These are phyloP conservation scores for Polyommatus icarus DNA, from an alignment of 2,888 invertebrate species.

Conservation along the genomic window DNA sequence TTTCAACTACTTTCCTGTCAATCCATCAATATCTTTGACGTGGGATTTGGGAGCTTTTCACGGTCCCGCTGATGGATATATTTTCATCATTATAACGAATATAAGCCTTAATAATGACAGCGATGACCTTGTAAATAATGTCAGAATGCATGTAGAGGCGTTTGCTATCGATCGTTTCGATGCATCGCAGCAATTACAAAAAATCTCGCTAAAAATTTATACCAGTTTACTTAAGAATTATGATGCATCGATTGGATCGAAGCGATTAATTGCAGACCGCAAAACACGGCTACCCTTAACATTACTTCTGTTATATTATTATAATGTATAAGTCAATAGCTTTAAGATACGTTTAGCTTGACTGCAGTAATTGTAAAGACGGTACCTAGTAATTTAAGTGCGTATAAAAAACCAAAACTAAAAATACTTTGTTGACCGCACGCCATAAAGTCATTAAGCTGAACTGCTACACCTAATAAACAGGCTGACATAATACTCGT, in stretches of 20 bases:
- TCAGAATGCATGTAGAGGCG: background rate
- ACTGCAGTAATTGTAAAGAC: no score
- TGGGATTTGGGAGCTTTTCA: slow-evolving; percentile 20
- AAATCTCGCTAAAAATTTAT: no score
- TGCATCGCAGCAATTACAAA: no score
- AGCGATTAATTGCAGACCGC: no score
- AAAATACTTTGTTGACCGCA: background rate
- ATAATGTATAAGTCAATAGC: no score
- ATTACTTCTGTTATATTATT: no score
- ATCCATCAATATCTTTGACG: slow-evolving; percentile 13
- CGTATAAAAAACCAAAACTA: background rate
- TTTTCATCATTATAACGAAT: background rate
- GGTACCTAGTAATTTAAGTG: background rate
- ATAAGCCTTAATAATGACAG: background rate
- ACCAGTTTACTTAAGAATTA: no score
- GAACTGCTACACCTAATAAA: background rate
- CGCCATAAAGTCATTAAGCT: slow-evolving; percentile 1
- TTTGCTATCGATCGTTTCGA: background rate
- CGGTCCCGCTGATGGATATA: slow-evolving; percentile 1
- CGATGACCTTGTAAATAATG: background rate
- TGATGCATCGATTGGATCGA: no score
- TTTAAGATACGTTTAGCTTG: no score
- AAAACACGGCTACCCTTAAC: no score
- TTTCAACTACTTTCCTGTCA: slow-evolving; percentile 10
- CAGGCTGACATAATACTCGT: background rate